Base-by-base conservation (phyloP, 2,797 vertebrate species). In the Phaenicophaeus curvirostris region DNA sequence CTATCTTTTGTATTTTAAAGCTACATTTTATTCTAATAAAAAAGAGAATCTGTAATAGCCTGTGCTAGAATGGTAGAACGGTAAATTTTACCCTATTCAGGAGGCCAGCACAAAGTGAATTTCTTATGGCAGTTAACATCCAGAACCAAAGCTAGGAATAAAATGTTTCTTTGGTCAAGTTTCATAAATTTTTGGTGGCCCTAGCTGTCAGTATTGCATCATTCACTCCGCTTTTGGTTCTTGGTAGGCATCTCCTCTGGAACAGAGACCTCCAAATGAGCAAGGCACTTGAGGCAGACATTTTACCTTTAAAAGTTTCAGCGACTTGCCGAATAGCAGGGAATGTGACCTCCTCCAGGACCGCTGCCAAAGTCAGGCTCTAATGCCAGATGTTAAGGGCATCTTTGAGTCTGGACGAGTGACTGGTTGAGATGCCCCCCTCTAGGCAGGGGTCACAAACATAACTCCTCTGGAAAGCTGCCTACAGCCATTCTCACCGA, bases 1-100 rank as follows among this genome's bases (percentile, higher is more conserved):
- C 48, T 76, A 58, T 50, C 51, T 85, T 81, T 86, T 74, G 14
- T 81, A 73, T 91, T 96, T 89, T 84, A 94, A 92, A 84, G 69
- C 69, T 59, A 66, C 18, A 31, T 63, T 93, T 88, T 84, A 42
- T 79, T 16, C 61, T 81, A 87, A 83, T 53, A 58, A 50, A 61
- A 48, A 35, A 53, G 59, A 39, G 7, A 48, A 78, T 14, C 13
- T 2, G 2, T 59, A 81, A 73, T 65, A 89, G 25, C 58, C 18
- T 72, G 83, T 54, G 23, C 51, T 81, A 37, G 76, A 87, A 39
- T 61, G 57, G 33, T 55, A 81, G 42, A 68, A 21, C 55, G 37
- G 76, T 78, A 87, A 86, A 81, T 81, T 89, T 80, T 91, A 69
- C 9, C 5, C 37, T 85, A 17, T 68, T 92, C 39, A 61, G 25